Evolutionary conservation across 92 coral and sea anemone genomes (phyloP).

Genomic region (Zoanthus gigantus): DNA sequence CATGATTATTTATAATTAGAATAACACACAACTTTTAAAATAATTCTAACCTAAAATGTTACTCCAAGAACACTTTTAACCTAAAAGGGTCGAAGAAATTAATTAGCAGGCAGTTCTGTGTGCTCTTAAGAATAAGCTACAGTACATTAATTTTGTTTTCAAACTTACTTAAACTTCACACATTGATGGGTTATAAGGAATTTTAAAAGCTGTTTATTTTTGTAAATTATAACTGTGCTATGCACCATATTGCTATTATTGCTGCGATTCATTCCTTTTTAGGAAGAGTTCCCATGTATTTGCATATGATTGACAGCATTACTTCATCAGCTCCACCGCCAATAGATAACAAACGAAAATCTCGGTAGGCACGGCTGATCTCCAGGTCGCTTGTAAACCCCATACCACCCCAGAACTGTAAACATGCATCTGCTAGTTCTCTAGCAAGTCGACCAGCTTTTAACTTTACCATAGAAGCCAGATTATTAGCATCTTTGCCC

Average conservation of each 20-base stretch:
- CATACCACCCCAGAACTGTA: conserved; percentile 99
- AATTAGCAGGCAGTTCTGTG: too few species aligned
- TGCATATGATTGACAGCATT: conserved; percentile 95
- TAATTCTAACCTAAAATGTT: too few species aligned
- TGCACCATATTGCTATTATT: not conserved
- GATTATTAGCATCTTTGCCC: conserved; percentile 89
- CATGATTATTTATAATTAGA: too few species aligned
- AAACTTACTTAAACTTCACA: not conserved
- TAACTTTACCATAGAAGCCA: conserved; percentile 94
- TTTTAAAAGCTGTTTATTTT: not conserved
- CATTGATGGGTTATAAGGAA: not conserved
- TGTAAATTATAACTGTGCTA: not conserved
- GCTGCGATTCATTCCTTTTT: conserved; percentile 33
- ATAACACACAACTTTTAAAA: too few species aligned
- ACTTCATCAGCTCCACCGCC: conserved; percentile 99
- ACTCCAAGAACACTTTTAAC: too few species aligned
- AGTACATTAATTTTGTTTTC: not conserved
- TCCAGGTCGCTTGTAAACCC: conserved; percentile 91
- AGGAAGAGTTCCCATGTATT: conserved; percentile 84
- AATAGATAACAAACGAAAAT: conserved; percentile 85
- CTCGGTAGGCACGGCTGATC: conserved; percentile 90
- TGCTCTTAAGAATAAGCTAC: too few species aligned
- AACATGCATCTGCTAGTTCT: conserved; percentile 89
- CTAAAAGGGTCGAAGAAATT: too few species aligned
- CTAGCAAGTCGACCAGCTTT: conserved; percentile 94